phyloP scores from a whole-genome alignment of 2,888 invertebrate species.

The Neocrepidodera transversa region DNA sequence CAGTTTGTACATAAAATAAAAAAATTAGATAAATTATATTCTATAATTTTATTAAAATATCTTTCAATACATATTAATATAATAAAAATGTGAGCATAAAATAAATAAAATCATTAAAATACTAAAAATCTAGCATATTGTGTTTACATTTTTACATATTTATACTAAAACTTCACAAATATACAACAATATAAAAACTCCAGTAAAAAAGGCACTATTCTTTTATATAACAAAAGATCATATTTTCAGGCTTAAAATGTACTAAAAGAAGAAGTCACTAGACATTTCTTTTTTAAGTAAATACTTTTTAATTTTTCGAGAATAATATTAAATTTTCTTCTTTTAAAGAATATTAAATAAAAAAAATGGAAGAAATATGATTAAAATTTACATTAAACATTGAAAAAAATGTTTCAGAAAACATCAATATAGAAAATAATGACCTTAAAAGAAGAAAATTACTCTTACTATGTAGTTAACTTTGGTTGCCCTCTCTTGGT shows the following conservation, averaged over 20 bases:
- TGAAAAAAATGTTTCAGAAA: no score
- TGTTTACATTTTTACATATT: constrained; percentile 3
- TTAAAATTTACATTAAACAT: no score
- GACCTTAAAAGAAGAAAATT: background rate
- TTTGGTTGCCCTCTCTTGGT: constrained; percentile 41
- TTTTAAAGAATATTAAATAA: background rate
- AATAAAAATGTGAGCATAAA: constrained; percentile 5
- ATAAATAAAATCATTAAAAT: constrained; percentile 9
- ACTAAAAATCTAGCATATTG: constrained; percentile 2
- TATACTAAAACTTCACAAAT: constrained; percentile 30
- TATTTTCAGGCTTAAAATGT: constrained; percentile 5
- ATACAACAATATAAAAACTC: constrained; percentile 26
- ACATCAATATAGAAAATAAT: no score
- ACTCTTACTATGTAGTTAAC: constrained; percentile 14
- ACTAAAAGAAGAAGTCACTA: background rate
- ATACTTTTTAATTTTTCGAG: background rate
- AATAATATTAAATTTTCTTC: background rate
- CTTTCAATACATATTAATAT: background rate
- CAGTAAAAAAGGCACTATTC: constrained; percentile 30
- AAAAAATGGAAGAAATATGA: no score
- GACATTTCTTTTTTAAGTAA: no score
- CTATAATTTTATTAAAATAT: constrained; percentile 12
- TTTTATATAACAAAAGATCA: constrained; percentile 22
- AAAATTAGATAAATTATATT: no score
- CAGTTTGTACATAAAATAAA: no score